Evolutionary conservation across 2,888 invertebrate genomes (phyloP).

Genomic region (Eilema caniola): DNA sequence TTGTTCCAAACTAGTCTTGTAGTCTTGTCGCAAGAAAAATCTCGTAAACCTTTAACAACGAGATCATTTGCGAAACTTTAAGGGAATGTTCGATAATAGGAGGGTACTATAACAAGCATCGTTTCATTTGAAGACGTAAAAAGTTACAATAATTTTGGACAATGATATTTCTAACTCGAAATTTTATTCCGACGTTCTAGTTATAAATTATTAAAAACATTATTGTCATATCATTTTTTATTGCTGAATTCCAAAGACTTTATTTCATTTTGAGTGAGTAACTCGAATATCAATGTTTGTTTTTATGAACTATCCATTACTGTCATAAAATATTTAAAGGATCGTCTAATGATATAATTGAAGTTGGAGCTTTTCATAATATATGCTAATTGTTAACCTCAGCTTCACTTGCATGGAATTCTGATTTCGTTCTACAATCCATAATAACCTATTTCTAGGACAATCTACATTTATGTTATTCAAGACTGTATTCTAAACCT

Average conservation of each 20-base stretch:
- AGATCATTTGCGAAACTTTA: conserved; percentile 33
- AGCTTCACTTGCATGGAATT: too few relatives aligned
- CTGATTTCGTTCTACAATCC: too few relatives aligned
- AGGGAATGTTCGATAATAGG: conserved; percentile 26
- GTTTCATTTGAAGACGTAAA: conserved; percentile 23
- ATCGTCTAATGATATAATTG: not conserved
- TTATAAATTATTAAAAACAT: conserved; percentile 36
- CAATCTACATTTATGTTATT: too few relatives aligned
- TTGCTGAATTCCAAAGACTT: conserved; percentile 36
- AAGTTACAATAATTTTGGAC: conserved; percentile 21
- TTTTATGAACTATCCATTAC: conserved; percentile 24
- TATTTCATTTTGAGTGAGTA: conserved; percentile 26
- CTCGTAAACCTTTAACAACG: conserved; percentile 37
- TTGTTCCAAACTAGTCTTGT: conserved; percentile 48
- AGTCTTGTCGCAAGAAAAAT: conserved; percentile 37
- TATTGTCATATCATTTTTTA: conserved; percentile 35
- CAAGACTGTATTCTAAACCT: too few relatives aligned
- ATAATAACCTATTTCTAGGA: too few relatives aligned
- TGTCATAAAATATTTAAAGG: conserved; percentile 6
- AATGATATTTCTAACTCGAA: conserved; percentile 13
- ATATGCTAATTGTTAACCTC: too few relatives aligned
- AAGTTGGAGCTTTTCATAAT: too few relatives aligned
- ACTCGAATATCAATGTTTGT: conserved; percentile 36
- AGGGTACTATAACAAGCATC: conserved; percentile 21
- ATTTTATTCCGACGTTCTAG: conserved; percentile 24